Conservation (phyloP, 2,797 vertebrate species). For the Amphiprion clarkii region DNA sequence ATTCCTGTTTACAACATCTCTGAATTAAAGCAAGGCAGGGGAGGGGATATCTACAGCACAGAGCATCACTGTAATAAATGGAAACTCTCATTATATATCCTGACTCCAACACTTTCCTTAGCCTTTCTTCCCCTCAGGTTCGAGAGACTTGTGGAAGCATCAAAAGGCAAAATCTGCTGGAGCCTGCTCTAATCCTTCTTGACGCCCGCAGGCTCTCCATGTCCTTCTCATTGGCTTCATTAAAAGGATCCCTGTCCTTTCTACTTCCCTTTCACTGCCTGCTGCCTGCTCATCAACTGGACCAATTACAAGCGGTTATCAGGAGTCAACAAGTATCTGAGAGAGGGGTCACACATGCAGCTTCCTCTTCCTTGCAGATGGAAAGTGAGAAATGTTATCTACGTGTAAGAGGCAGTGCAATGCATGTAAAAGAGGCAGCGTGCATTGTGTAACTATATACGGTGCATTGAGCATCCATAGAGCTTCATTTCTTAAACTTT, state of each 20-base stretch:
- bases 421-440: conserved; percentile 27
- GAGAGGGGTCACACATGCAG: conserved; percentile 36
- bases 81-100: conserved; percentile 44
- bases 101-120: conserved; percentile 12
- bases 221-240: conserved; percentile 78
- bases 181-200: conserved; percentile 69
- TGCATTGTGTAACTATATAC: conserved; percentile 35
- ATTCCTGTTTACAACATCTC: conserved; percentile 48
- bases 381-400: conserved; percentile 42
- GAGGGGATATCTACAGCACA: not conserved
- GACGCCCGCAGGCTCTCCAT: conserved; percentile 66
- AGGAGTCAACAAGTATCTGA: conserved; percentile 60
- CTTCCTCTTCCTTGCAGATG: conserved; percentile 25
- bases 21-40: conserved; percentile 22
- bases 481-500: conserved; percentile 67
- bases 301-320: conserved; percentile 79
- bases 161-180: conserved; percentile 60
- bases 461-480: conserved; percentile 28
- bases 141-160: conserved; percentile 52
- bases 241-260: conserved; percentile 73
- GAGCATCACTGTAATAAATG: conserved; percentile 26
- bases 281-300: conserved; percentile 72
- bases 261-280: conserved; percentile 62
- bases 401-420: conserved; percentile 2
- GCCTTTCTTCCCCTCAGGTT: conserved; percentile 53